Conservation (phyloP, 1,140 invertebrate genomes). For the Melitaea cinxia region DNA sequence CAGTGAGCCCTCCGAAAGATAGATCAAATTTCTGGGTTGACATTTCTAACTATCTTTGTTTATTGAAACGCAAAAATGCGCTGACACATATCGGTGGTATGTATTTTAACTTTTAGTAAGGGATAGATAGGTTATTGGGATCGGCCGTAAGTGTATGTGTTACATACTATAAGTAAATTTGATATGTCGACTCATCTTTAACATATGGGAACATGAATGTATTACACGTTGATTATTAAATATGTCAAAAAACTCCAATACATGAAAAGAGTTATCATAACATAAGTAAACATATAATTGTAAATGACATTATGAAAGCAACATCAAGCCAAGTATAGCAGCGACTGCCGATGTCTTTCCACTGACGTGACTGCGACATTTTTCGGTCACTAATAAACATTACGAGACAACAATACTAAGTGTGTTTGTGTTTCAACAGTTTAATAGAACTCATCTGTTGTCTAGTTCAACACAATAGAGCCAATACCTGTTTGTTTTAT, state of each 20-base stretch:
- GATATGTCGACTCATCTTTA: slow-evolving; percentile 49
- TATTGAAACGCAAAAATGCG: no score
- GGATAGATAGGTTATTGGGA: no score
- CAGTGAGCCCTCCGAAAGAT: no score
- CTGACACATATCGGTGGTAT: no score
- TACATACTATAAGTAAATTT: no score
- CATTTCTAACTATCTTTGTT: no score
- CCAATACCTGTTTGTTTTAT: slow-evolving; percentile 1
- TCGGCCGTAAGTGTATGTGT: no score
- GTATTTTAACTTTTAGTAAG: no score
- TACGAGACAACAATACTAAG: slow-evolving; percentile 40
- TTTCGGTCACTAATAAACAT: slow-evolving; percentile 45
- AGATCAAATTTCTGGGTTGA: no score
- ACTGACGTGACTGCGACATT: slow-evolving; percentile 14
- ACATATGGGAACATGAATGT: no score
- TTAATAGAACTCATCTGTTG: slow-evolving; percentile 63
- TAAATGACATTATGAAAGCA: neutral
- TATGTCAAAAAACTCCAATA: no score
- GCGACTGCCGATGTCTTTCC: neutral
- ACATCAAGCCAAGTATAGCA: neutral
- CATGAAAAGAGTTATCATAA: neutral
- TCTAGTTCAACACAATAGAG: slow-evolving; percentile 20
- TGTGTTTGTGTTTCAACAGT: slow-evolving; percentile 48
- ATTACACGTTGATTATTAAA: no score
- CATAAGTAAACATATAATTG: neutral